These are phyloP conservation scores for Anastatus disparis DNA, from an alignment of 1,140 invertebrate genomes.

Conservation along the genomic window DNA sequence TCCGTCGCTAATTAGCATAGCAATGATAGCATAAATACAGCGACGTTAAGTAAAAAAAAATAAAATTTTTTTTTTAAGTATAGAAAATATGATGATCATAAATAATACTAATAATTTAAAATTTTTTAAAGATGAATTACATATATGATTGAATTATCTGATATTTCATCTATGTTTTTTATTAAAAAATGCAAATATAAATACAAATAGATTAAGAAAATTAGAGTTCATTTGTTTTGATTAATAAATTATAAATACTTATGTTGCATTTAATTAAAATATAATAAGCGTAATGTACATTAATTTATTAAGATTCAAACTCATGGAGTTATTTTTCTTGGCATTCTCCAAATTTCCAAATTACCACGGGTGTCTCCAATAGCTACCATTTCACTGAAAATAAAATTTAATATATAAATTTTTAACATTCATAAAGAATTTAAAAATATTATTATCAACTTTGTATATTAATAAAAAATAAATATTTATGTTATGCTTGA, in stretches of 20 bases:
- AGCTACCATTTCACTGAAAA: slow-evolving; percentile 58
- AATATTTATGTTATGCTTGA: neutral
- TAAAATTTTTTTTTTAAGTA: too few relatives aligned
- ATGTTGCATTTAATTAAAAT: neutral
- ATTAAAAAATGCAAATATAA: slow-evolving; percentile 3
- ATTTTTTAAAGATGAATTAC: too few relatives aligned
- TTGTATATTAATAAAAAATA: neutral
- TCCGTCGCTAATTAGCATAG: too few relatives aligned
- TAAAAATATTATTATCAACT: neutral
- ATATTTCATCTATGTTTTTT: neutral
- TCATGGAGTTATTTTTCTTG: slow-evolving; percentile 41
- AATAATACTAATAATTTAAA: too few relatives aligned
- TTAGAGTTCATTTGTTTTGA: neutral
- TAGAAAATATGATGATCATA: too few relatives aligned
- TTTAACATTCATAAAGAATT: neutral
- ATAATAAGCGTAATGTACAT: neutral
- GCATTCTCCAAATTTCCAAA: slow-evolving; percentile 63
- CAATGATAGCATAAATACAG: too few relatives aligned
- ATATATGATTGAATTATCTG: too few relatives aligned
- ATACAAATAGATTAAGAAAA: neutral
- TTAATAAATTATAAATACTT: neutral
- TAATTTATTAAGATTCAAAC: neutral
- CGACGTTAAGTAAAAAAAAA: too few relatives aligned
- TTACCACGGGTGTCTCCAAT: slow-evolving; percentile 55
- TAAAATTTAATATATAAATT: neutral